Conservation (phyloP, 1,140 invertebrate genomes). For the Heliconius melpomene region DNA sequence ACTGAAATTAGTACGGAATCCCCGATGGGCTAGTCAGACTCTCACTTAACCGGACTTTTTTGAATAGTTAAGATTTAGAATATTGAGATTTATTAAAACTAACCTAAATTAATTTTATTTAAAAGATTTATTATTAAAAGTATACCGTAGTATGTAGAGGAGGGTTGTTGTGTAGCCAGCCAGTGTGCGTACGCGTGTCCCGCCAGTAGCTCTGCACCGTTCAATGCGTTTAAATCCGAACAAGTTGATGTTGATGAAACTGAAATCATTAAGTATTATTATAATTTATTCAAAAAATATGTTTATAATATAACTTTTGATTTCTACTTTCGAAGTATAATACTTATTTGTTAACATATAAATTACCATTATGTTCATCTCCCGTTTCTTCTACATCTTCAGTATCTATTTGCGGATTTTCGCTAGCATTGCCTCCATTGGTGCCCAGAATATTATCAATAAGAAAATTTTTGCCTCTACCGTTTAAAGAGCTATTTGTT, state of each 20-base stretch:
- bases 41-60: too few relatives aligned
- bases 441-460: constrained; percentile 77
- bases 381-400: constrained; percentile 60
- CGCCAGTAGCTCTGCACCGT: constrained; percentile 65
- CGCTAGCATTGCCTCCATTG: constrained; percentile 45
- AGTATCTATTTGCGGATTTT: constrained; percentile 33
- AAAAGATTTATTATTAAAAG: not conserved
- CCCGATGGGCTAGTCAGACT: too few relatives aligned
- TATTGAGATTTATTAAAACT: not conserved
- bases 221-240: constrained; percentile 56
- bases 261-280: constrained; percentile 37
- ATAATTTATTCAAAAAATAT: not conserved
- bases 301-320: not conserved
- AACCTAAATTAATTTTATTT: not conserved
- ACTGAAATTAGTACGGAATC: too few relatives aligned
- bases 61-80: too few relatives aligned
- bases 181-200: constrained; percentile 75
- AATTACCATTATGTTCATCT: constrained; percentile 74
- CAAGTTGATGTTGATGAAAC: constrained; percentile 73
- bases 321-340: not conserved
- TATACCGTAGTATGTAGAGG: constrained; percentile 65
- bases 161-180: constrained; percentile 67
- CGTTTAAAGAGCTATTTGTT: constrained; percentile 44
- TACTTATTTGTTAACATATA: not conserved
- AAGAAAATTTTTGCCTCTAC: constrained; percentile 64